A percentile compares a stretch with the other conserved stretches of the same genome.
Evolutionary conservation across 2,797 vertebrate genomes (phyloP).

Genomic region (Pseudomugil tenellus): DNA sequence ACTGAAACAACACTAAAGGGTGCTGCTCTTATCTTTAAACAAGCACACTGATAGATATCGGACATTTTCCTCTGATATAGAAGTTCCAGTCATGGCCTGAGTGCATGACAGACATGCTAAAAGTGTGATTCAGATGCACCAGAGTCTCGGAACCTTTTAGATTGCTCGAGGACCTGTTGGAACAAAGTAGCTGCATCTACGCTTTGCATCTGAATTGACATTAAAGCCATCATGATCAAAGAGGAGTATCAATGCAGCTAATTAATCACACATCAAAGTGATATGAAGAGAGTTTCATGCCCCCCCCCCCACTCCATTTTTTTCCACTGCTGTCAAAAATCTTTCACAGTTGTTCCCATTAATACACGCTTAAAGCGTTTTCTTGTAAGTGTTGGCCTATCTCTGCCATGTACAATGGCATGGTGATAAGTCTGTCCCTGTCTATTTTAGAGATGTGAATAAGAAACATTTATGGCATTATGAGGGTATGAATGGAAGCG

Average conservation of each 20-base stretch:
- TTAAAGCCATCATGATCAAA: conserved; percentile 61
- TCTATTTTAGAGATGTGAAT: conserved; percentile 48
- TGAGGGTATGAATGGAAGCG: conserved; percentile 53
- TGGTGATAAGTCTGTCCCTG: conserved; percentile 55
- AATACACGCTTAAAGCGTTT: conserved; percentile 46
- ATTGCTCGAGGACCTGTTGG: conserved; percentile 36
- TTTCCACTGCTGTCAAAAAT: conserved; percentile 43
- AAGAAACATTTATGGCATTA: conserved; percentile 55
- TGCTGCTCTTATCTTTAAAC: conserved; percentile 41
- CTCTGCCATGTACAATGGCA: conserved; percentile 32
- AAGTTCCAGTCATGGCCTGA: conserved; percentile 44
- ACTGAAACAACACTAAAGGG: conserved; percentile 26
- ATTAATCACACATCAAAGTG: conserved; percentile 68
- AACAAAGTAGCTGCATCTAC: conserved; percentile 55
- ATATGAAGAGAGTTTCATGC: conserved; percentile 27
- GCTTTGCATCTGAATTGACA: conserved; percentile 50
- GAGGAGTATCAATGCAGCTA: conserved; percentile 56
- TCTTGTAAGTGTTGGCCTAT: conserved; percentile 40
- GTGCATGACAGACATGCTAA: conserved; percentile 32
- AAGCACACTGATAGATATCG: conserved; percentile 57
- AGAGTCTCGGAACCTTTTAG: conserved; percentile 38
- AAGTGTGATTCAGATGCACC: conserved; percentile 25
- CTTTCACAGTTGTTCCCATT: conserved; percentile 49
- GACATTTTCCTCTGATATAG: conserved; percentile 55
- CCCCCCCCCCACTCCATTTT: not conserved